Conservation (phyloP, 2,113 vertebrate species). For the Elanus axillaris region DNA sequence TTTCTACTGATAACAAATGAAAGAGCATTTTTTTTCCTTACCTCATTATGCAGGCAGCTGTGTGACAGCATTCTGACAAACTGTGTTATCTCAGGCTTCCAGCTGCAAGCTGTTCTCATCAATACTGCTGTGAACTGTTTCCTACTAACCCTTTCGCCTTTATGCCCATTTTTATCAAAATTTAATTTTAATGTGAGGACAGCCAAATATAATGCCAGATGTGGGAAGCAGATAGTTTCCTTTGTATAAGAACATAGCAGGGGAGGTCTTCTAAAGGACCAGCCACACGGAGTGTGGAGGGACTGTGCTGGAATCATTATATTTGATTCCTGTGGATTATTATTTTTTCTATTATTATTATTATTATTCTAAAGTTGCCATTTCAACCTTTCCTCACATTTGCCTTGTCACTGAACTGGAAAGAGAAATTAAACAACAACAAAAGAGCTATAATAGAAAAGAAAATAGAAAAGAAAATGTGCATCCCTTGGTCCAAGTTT, state of each 20-base stretch:
- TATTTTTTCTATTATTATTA: neutral
- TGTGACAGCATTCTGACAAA: constrained; percentile 76
- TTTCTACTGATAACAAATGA: constrained; percentile 70
- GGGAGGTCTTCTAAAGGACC: constrained; percentile 45
- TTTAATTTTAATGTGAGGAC: constrained; percentile 47
- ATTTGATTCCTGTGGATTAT: constrained; percentile 13
- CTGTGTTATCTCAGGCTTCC: constrained; percentile 79
- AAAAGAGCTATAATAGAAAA: neutral
- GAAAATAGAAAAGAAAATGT: neutral
- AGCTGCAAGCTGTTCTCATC: constrained; percentile 76
- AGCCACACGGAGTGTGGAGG: neutral
- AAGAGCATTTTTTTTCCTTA: constrained; percentile 51
- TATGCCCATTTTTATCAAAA: constrained; percentile 11
- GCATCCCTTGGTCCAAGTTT: neutral
- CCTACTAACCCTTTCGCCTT: constrained; percentile 63
- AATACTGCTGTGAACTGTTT: constrained; percentile 69
- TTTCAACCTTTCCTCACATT: constrained; percentile 7
- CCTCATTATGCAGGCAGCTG: constrained; percentile 80
- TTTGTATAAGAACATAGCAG: constrained; percentile 27
- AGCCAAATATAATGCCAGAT: constrained; percentile 44
- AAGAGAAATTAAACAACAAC: constrained; percentile 23
- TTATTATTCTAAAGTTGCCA: neutral
- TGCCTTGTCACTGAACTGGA: neutral
- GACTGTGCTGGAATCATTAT: constrained; percentile 3
- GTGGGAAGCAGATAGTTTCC: constrained; percentile 46